Conservation (phyloP, 2,888 invertebrate genomes). For the Cheilosia pagana region DNA sequence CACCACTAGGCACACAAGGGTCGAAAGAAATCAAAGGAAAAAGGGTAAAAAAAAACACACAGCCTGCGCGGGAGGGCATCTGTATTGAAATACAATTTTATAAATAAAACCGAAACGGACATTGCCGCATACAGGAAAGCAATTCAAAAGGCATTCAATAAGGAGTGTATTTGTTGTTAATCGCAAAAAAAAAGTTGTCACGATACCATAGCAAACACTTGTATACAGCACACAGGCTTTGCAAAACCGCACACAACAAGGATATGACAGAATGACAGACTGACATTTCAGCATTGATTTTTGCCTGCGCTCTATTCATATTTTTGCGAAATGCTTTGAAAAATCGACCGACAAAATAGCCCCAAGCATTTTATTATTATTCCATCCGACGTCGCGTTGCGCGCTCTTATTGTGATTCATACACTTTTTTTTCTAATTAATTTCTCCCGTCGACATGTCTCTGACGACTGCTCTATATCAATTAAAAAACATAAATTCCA, state of each 20-base stretch:
- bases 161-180: slow-evolving; percentile 7
- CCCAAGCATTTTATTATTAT: slow-evolving; percentile 69
- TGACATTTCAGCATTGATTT: slow-evolving; percentile 75
- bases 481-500: slow-evolving; percentile 33
- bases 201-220: slow-evolving; percentile 52
- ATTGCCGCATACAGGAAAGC: slow-evolving; percentile 26
- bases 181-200: slow-evolving; percentile 43
- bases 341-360: slow-evolving; percentile 66
- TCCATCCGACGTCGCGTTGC: slow-evolving; percentile 46
- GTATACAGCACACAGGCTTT: slow-evolving; percentile 44
- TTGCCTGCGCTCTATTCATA: slow-evolving; percentile 30
- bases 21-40: slow-evolving; percentile 22
- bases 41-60: slow-evolving; percentile 17
- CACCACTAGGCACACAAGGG: background rate
- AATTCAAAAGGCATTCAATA: slow-evolving; percentile 64
- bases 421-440: slow-evolving; percentile 56
- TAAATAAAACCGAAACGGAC: slow-evolving; percentile 43
- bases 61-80: slow-evolving; percentile 36
- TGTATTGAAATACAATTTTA: slow-evolving; percentile 37
- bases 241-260: slow-evolving; percentile 52
- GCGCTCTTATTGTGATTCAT: slow-evolving; percentile 36
- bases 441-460: slow-evolving; percentile 37
- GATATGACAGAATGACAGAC: slow-evolving; percentile 74
- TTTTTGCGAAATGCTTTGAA: slow-evolving; percentile 55
- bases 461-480: slow-evolving; percentile 23